phyloP scores from a whole-genome alignment of 1,140 invertebrate species.

The Condylostylus longicornis region DNA sequence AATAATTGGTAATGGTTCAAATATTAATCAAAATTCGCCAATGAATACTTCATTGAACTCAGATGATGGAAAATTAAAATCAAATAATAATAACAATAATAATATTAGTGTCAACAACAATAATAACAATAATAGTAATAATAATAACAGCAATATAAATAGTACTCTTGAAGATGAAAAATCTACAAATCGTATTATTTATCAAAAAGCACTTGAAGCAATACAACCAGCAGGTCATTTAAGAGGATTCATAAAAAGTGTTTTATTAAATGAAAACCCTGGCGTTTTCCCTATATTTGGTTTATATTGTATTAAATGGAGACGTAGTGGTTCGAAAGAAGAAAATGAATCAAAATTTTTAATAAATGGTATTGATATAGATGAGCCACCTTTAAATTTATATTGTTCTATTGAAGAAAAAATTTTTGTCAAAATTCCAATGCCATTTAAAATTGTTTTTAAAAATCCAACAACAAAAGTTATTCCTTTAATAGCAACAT shows the following conservation, averaged over 20 bases:
- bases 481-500: conserved; percentile 22
- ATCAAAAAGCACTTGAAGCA: conserved; percentile 26
- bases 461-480: conserved; percentile 26
- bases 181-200: conserved; percentile 22
- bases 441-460: conserved; percentile 26
- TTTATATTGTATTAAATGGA: conserved; percentile 29
- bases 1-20: conserved; percentile 23
- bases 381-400: conserved; percentile 27
- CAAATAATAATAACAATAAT: not conserved
- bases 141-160: conserved; percentile 8
- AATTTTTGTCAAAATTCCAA: conserved; percentile 32
- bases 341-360: conserved; percentile 31
- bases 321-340: conserved; percentile 19
- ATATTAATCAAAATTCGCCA: conserved; percentile 8
- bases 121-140: conserved; percentile 2
- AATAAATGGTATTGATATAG: conserved; percentile 22
- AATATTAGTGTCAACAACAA: not conserved
- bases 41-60: conserved; percentile 16
- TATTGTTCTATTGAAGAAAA: conserved; percentile 32
- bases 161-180: not conserved
- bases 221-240: conserved; percentile 24
- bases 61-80: conserved; percentile 19
- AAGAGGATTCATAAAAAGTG: conserved; percentile 26
- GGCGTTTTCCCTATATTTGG: conserved; percentile 13
- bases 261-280: conserved; percentile 9